Conservation (phyloP, 2,113 vertebrate genomes). For the Rana temporaria region DNA sequence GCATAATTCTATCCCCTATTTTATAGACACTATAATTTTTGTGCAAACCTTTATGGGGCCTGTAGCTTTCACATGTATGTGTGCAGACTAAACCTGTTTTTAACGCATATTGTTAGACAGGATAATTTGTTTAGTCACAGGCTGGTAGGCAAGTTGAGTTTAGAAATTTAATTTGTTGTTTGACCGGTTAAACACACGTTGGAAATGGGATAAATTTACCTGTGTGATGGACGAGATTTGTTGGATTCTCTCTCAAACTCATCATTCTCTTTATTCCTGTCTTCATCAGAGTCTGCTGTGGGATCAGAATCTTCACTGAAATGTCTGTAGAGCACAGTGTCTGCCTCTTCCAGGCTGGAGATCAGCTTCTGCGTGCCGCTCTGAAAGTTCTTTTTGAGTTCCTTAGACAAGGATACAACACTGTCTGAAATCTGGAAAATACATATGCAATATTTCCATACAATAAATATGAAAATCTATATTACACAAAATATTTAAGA, state of each 20-base stretch:
- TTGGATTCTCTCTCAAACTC: constrained; percentile 43
- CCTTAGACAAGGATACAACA: constrained; percentile 37
- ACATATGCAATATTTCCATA: background rate
- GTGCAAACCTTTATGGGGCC: too few relatives aligned
- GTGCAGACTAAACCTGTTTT: too few relatives aligned
- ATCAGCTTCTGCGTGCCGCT: background rate
- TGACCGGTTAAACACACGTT: too few relatives aligned
- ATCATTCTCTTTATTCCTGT: constrained; percentile 63
- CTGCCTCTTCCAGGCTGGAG: constrained; percentile 14
- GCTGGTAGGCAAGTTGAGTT: too few relatives aligned
- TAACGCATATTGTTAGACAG: too few relatives aligned
- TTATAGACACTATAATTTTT: too few relatives aligned
- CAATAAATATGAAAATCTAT: too few relatives aligned
- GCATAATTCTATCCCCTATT: too few relatives aligned
- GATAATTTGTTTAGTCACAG: too few relatives aligned
- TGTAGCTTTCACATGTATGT: too few relatives aligned
- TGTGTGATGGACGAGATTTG: background rate
- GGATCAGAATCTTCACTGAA: constrained; percentile 56
- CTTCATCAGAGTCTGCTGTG: constrained; percentile 45
- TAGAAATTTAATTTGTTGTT: too few relatives aligned
- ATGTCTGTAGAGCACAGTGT: background rate
- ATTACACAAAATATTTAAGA: too few relatives aligned
- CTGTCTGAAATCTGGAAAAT: constrained; percentile 33
- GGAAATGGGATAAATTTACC: background rate
- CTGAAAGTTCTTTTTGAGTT: constrained; percentile 44